A percentile compares a stretch with the other conserved stretches of the same genome.
phyloP scores from a whole-genome alignment of 1,140 invertebrate genomes.

The Oryzaephilus surinamensis region DNA sequence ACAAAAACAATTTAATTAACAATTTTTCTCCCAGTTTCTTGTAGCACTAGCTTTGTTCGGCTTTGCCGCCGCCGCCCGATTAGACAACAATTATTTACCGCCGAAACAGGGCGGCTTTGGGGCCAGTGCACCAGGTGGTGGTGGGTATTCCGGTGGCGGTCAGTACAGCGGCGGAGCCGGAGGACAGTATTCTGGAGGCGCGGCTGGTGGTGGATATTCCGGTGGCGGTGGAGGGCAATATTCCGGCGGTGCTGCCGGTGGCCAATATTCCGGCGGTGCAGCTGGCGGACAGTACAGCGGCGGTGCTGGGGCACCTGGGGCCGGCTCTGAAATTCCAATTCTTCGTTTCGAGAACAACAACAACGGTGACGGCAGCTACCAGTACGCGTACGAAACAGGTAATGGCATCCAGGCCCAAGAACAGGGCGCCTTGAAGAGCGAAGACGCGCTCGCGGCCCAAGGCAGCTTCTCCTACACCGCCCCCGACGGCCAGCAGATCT shows the following conservation, averaged over 20 bases:
- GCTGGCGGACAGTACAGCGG: conserved; percentile 6
- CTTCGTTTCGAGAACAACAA: conserved; percentile 7
- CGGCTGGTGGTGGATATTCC: not conserved
- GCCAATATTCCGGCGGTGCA: conserved; percentile 4
- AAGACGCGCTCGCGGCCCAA: conserved; percentile 28
- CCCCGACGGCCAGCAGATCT: conserved; percentile 24
- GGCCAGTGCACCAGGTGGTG: not conserved
- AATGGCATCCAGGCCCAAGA: conserved; percentile 47
- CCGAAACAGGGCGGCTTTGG: conserved; percentile 25
- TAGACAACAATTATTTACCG: conserved; percentile 50
- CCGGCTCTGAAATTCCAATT: conserved; percentile 36
- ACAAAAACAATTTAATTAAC: too few relatives aligned
- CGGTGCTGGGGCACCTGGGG: not conserved
- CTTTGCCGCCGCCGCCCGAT: conserved; percentile 26
- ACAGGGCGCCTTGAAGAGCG: conserved; percentile 37
- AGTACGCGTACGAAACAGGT: conserved; percentile 46
- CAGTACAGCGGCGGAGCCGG: conserved; percentile 1
- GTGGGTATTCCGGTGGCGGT: not conserved
- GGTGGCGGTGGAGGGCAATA: conserved; percentile 4
- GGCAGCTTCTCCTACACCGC: conserved; percentile 27
- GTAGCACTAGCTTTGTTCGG: conserved; percentile 13
- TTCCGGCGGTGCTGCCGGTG: conserved; percentile 3
- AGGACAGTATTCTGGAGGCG: conserved; percentile 3
- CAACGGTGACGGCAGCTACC: conserved; percentile 33
- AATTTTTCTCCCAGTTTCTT: conserved; percentile 6